Percentiles rank a stretch among this genome's conserved stretches.
Conservation (phyloP, 2,888 invertebrate species). For the Drosophila pegasa region DNA sequence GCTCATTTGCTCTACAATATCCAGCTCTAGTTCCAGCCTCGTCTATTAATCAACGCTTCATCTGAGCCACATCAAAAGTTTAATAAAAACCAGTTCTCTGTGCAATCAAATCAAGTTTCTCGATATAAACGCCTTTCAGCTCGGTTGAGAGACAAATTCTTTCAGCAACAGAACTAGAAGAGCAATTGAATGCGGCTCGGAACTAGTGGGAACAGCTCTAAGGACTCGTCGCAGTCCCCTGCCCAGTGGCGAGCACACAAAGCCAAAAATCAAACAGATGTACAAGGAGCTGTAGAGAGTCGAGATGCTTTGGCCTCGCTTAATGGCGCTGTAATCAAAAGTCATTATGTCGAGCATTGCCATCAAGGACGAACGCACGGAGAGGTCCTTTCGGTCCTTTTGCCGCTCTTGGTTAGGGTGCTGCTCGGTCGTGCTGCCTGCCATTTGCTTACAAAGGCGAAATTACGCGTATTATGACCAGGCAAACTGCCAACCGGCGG, state of each 20-base stretch:
- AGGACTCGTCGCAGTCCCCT: constrained; percentile 5
- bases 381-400: constrained; percentile 16
- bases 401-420: constrained; percentile 21
- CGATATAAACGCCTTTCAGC: background rate
- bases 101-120: background rate
- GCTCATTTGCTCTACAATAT: background rate
- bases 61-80: background rate
- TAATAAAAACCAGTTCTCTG: background rate
- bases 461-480: constrained; percentile 78
- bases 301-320: constrained; percentile 44
- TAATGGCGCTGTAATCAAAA: constrained; percentile 79
- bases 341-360: constrained; percentile 71
- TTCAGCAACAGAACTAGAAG: background rate
- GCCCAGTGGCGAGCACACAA: constrained; percentile 15
- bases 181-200: background rate
- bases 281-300: constrained; percentile 40
- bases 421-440: constrained; percentile 47
- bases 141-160: background rate
- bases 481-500: constrained; percentile 4
- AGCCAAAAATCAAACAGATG: constrained; percentile 72
- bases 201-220: constrained; percentile 3
- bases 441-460: constrained; percentile 70
- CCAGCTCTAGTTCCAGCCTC: background rate
- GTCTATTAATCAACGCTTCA: background rate
- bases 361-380: constrained; percentile 69